phyloP scores from a whole-genome alignment of 2,797 vertebrate genomes.

The Adelosebastes latens region DNA sequence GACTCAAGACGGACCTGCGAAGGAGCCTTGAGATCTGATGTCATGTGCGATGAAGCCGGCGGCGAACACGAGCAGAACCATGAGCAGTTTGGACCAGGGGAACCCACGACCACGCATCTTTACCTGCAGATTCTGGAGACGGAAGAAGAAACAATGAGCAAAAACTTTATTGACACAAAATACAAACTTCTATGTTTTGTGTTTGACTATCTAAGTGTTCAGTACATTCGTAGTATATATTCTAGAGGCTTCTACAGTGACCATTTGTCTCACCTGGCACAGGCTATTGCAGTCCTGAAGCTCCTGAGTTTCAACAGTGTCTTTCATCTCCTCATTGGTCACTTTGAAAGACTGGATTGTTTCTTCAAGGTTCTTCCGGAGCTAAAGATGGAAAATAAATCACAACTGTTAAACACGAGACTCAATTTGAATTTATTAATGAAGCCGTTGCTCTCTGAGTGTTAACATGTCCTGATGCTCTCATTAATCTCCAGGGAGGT shows the following conservation, averaged over 20 bases:
- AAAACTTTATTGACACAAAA: background rate
- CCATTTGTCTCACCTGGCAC: conserved; percentile 86
- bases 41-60: conserved; percentile 89
- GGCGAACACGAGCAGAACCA: conserved; percentile 84
- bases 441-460: background rate
- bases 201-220: background rate
- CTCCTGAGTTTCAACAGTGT: conserved; percentile 70
- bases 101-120: conserved; percentile 86
- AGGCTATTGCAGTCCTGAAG: conserved; percentile 82
- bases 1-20: conserved; percentile 80
- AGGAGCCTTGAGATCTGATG: conserved; percentile 84
- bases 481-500: background rate
- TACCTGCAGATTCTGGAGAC: conserved; percentile 84
- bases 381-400: conserved; percentile 67
- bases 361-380: conserved; percentile 89
- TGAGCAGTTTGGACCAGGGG: conserved; percentile 87
- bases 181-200: background rate
- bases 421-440: background rate
- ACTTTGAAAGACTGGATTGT: conserved; percentile 91
- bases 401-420: background rate
- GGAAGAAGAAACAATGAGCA: background rate
- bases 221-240: background rate
- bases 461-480: background rate
- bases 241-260: background rate
- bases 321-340: conserved; percentile 91